These are phyloP conservation scores for Drosophila sp. DNA, from an alignment of 1,140 invertebrate species.

Conservation along the genomic window DNA sequence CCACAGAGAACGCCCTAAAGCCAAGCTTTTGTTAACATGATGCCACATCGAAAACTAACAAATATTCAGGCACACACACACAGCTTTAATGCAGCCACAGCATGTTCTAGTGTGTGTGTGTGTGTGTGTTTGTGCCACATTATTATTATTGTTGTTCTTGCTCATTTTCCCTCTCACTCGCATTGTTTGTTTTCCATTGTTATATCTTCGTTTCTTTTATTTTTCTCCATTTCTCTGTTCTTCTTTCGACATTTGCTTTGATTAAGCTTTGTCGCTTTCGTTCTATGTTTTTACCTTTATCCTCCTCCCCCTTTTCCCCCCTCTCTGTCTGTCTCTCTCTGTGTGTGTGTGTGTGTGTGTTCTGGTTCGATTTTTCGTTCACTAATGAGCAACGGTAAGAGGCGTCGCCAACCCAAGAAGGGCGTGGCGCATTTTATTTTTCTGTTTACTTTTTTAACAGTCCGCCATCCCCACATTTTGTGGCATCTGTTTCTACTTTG, in stretches of 20 bases:
- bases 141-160: slow-evolving; percentile 68
- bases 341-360: slow-evolving; percentile 26
- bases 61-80: slow-evolving; percentile 50
- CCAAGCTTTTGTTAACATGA: slow-evolving; percentile 70
- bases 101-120: slow-evolving; percentile 21
- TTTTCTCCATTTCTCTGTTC: slow-evolving; percentile 31
- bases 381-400: slow-evolving; percentile 75
- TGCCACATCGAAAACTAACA: slow-evolving; percentile 63
- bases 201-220: slow-evolving; percentile 34
- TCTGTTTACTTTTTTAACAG: slow-evolving; percentile 78
- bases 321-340: background rate
- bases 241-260: slow-evolving; percentile 44
- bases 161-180: slow-evolving; percentile 65
- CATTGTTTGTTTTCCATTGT: slow-evolving; percentile 77
- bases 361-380: slow-evolving; percentile 59
- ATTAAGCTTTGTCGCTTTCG: slow-evolving; percentile 43
- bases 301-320: background rate
- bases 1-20: slow-evolving; percentile 25
- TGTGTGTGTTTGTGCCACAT: slow-evolving; percentile 54
- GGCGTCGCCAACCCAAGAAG: slow-evolving; percentile 64
- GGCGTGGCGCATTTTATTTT: slow-evolving; percentile 72
- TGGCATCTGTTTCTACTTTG: slow-evolving; percentile 1
- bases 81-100: slow-evolving; percentile 62
- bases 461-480: background rate
- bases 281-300: slow-evolving; percentile 36